Evolutionary conservation across 2,888 invertebrate genomes (phyloP).

Genomic region (Exocentrus adspersus): DNA sequence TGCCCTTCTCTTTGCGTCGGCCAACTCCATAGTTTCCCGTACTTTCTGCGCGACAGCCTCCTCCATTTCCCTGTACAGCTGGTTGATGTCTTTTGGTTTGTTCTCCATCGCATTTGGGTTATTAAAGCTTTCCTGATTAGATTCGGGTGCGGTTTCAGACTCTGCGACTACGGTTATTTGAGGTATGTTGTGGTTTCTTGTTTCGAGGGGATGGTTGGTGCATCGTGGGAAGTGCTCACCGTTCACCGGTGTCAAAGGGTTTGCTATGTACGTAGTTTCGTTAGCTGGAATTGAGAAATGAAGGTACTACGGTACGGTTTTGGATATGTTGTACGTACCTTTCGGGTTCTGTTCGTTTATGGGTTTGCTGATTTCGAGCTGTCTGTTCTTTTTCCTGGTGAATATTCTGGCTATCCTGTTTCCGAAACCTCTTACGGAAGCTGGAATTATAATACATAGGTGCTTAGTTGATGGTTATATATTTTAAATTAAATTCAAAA

Average conservation of each 20-base stretch:
- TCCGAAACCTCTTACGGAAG: neutral
- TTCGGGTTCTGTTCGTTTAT: neutral
- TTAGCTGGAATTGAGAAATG: too few species aligned
- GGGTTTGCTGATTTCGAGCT: neutral
- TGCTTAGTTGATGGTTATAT: neutral
- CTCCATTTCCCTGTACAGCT: neutral
- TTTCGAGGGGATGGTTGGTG: neutral
- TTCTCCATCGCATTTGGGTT: neutral
- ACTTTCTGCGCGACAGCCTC: neutral
- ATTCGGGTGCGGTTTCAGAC: neutral
- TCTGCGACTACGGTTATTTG: neutral
- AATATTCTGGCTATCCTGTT: neutral
- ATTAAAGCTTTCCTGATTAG: too few species aligned
- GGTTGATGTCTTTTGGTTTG: neutral
- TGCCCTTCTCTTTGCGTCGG: neutral
- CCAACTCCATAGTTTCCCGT: conserved; percentile 1
- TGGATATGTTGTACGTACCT: too few species aligned
- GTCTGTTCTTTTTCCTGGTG: neutral
- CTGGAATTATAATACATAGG: neutral
- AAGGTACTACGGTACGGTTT: too few species aligned
- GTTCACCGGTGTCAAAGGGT: neutral
- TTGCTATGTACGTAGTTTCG: neutral
- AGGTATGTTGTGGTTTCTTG: neutral
- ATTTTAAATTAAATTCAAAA: too few species aligned
- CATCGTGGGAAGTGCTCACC: neutral